These are phyloP conservation scores for Tinamus guttatus DNA, from an alignment of 2,113 vertebrate species.

Conservation along the genomic window DNA sequence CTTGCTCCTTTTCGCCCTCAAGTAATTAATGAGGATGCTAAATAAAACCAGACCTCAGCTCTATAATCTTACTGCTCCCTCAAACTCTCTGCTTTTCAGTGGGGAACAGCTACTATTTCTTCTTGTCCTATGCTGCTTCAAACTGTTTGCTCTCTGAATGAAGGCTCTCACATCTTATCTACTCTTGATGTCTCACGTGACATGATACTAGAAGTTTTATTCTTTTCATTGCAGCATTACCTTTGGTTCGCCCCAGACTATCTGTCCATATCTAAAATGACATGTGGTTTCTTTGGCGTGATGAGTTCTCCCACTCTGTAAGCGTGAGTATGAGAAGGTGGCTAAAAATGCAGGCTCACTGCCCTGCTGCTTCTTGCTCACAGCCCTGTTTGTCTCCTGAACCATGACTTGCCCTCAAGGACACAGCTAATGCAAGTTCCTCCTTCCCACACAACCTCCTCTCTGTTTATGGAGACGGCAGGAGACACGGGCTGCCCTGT, in stretches of 20 bases:
- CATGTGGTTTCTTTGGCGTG: not conserved
- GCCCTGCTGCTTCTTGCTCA: not conserved
- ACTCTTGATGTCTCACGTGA: not conserved
- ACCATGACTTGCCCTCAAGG: not conserved
- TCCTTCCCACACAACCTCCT: slow-evolving; percentile 13
- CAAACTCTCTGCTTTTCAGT: not conserved
- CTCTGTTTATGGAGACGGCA: not conserved
- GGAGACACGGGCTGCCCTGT: not conserved
- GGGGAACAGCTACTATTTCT: not conserved
- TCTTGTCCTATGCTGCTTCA: not conserved
- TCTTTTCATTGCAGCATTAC: not conserved
- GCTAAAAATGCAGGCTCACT: slow-evolving; percentile 9
- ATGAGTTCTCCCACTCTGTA: slow-evolving; percentile 14
- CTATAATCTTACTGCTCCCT: not conserved
- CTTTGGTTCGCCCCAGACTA: not conserved
- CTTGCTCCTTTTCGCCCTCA: slow-evolving; percentile 13
- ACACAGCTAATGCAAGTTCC: not conserved
- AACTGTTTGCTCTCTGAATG: not conserved
- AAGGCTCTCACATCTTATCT: not conserved
- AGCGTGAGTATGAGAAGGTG: not conserved
- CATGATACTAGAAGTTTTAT: not conserved
- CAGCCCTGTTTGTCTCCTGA: slow-evolving; percentile 32
- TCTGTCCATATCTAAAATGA: not conserved
- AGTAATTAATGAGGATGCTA: slow-evolving; percentile 23
- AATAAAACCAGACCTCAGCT: slow-evolving; percentile 26